phyloP scores from a whole-genome alignment of 2,888 invertebrate species.

The Andrena dorsata region DNA sequence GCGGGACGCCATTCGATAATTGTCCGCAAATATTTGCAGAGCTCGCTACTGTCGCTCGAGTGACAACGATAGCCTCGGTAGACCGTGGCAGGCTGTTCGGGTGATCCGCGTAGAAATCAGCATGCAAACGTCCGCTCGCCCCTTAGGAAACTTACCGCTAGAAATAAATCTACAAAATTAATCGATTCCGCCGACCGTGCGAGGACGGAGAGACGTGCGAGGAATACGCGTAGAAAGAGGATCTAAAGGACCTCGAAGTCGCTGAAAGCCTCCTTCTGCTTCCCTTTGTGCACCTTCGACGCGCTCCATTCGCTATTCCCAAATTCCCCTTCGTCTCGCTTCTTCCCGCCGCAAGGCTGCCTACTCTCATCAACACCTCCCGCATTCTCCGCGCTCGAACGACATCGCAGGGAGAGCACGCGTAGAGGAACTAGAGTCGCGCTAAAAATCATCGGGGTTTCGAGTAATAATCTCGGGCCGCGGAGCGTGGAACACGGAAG shows the following conservation, averaged over 20 bases:
- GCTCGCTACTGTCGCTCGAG: not conserved
- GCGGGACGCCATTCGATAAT: not conserved
- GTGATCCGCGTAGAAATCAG: constrained; percentile 52
- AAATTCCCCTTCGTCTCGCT: not conserved
- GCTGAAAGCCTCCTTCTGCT: not conserved
- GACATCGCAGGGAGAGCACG: constrained; percentile 18
- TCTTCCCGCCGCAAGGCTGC: constrained; percentile 13
- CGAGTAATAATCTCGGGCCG: not conserved
- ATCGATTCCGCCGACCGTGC: constrained; percentile 56
- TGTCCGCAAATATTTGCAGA: not conserved
- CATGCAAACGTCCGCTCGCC: constrained; percentile 33
- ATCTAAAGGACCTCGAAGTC: constrained; percentile 31
- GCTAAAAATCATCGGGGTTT: not conserved
- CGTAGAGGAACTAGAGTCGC: not conserved
- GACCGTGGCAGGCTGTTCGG: constrained; percentile 52
- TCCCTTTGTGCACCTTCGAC: constrained; percentile 25
- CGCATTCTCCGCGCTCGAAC: constrained; percentile 7
- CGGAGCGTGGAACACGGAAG: not conserved
- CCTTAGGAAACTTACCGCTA: constrained; percentile 52
- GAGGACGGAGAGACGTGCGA: constrained; percentile 64
- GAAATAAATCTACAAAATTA: constrained; percentile 64
- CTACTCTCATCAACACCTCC: constrained; percentile 10
- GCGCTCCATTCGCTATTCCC: not conserved
- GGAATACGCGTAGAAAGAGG: constrained; percentile 55
- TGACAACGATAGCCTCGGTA: constrained; percentile 54